Evolutionary conservation across 2,797 vertebrate genomes (phyloP).

Genomic region (Diplodus sargus): DNA sequence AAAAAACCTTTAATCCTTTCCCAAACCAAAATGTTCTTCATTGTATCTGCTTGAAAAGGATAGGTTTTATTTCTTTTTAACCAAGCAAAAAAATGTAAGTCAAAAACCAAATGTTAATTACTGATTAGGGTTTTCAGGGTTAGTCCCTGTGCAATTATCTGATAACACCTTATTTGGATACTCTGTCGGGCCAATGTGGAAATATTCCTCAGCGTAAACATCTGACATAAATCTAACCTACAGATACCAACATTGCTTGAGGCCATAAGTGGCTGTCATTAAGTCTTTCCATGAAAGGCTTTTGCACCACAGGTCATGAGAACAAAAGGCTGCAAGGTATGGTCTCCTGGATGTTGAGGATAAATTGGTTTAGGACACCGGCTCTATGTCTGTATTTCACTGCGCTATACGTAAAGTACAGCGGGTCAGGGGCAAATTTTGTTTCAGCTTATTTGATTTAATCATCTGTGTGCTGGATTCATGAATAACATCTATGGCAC

Average conservation of each 20-base stretch:
- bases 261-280: constrained; percentile 7
- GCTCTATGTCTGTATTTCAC: constrained; percentile 40
- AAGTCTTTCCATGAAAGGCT: constrained; percentile 10
- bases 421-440: constrained; percentile 60
- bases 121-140: background rate
- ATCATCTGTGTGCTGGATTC: constrained; percentile 70
- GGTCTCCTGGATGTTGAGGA: constrained; percentile 27
- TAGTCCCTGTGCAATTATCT: background rate
- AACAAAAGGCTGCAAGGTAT: constrained; percentile 46
- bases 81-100: accelerated
- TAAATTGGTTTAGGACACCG: constrained; percentile 39
- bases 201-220: constrained; percentile 11
- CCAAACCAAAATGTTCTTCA: background rate
- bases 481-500: constrained; percentile 76
- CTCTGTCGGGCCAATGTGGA: constrained; percentile 2
- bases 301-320: background rate
- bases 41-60: background rate
- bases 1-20: background rate
- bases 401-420: constrained; percentile 53
- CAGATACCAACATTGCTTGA: background rate
- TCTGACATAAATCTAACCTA: constrained; percentile 9
- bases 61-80: background rate
- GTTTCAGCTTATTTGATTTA: constrained; percentile 72
- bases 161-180: background rate
- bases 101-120: background rate